Evolutionary conservation across 2,888 invertebrate species (phyloP), one percentile per base, ranked within the genome.

Genomic region (Boloria selene): DNA sequence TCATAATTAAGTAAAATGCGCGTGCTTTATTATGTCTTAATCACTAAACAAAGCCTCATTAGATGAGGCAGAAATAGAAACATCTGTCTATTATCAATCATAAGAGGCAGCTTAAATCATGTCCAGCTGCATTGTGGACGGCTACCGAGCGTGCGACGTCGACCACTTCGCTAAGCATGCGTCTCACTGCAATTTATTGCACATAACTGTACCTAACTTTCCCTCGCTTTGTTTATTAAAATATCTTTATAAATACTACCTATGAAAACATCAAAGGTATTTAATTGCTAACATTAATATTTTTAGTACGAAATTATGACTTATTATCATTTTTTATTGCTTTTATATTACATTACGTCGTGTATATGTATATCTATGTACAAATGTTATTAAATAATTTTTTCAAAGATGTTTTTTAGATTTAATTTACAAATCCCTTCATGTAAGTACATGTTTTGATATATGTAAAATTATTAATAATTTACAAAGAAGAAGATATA

Each of bases 101-200:
- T 60, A 68, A 3, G 65, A 62, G 55, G 61, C 67, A 60, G 66
- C n/a, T 66, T 64, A 68, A 71, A 70, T 66, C 67, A 69, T 58
- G 51, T 64, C 64, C 74, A 72, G 72, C 67, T 70, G 72, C 72
- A 75, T 74, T 76, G 76, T 72, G 73, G 73, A 61, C 59, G 73
- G 65, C 66, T 70, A 72, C 31, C 61, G 65, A 76, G 73, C 76
- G 73, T 73, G 71, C 69, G 65, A 64, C 51, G 64, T 58, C 50
- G 51, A 54, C 65, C 45, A 64, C 49, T 61, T 61, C 70, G 70
- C 65, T 65, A 49, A 62, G 54, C 77, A 78, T 79, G 77, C 77
- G 76, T 77, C 74, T 75, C 68, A 18, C 61, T 53, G 78, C 76
- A 78, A 81, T 81, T 81, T 79, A 80, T 75, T 72, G 70, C 75